Conservation (phyloP, 2,113 vertebrate species). For the Gulo gulo region DNA sequence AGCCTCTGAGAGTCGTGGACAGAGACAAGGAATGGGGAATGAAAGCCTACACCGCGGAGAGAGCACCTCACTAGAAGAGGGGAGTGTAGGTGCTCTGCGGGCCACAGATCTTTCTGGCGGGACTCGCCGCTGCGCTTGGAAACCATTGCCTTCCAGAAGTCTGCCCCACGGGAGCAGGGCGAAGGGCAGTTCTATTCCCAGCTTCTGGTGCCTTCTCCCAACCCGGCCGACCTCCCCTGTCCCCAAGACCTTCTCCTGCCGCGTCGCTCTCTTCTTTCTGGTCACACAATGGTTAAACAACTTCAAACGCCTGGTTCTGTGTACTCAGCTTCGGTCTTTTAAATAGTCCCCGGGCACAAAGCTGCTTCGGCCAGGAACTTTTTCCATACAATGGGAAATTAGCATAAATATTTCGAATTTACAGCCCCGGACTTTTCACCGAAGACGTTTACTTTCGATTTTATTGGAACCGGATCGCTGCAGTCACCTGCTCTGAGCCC, state of each 20-base stretch:
- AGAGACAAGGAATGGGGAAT: not conserved
- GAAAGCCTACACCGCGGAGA: not conserved
- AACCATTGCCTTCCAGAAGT: no score
- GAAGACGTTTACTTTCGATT: conserved; percentile 39
- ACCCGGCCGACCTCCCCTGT: not conserved
- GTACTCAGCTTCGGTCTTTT: conserved; percentile 1
- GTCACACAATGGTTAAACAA: conserved; percentile 74
- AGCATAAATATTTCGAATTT: conserved; percentile 68
- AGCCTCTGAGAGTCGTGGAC: not conserved
- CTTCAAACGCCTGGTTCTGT: conserved; percentile 47
- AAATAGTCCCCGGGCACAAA: not conserved
- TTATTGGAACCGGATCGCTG: not conserved
- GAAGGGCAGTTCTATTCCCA: not conserved
- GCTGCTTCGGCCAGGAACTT: conserved; percentile 17
- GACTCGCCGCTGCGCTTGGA: not conserved
- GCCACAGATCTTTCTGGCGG: accelerated
- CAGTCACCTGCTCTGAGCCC: conserved; percentile 38
- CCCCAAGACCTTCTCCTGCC: not conserved
- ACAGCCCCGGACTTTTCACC: not conserved
- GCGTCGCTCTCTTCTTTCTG: conserved; percentile 4
- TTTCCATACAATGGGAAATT: conserved; percentile 76
- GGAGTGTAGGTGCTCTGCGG: not conserved
- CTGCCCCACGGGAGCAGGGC: not conserved
- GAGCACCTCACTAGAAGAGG: accelerated
- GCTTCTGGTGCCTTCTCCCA: not conserved